phyloP scores from a whole-genome alignment of 2,888 invertebrate genomes.

The Eupithecia insigniata region DNA sequence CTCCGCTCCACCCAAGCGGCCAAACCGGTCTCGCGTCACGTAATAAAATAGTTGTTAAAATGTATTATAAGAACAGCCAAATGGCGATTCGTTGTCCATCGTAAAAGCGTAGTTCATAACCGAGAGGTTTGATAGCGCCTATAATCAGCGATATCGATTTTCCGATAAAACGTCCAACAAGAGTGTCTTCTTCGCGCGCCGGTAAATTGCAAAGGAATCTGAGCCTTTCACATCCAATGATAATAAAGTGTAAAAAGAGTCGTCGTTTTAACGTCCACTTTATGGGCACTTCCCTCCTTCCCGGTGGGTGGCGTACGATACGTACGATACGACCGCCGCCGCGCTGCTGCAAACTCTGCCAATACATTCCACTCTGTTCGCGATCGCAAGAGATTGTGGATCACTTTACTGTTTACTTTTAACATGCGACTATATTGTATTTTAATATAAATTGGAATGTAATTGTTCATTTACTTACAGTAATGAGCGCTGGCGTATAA shows the following conservation, averaged over 20 bases:
- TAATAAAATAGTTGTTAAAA: conserved; percentile 45
- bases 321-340: conserved; percentile 70
- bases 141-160: conserved; percentile 80
- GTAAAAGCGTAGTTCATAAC: conserved; percentile 75
- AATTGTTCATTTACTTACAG: not conserved
- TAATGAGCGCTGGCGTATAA: not conserved
- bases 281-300: conserved; percentile 76
- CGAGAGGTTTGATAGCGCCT: conserved; percentile 68
- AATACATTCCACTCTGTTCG: conserved; percentile 56
- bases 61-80: conserved; percentile 51
- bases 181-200: conserved; percentile 67
- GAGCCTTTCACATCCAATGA: conserved; percentile 83
- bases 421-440: not conserved
- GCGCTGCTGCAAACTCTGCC: conserved; percentile 67
- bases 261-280: conserved; percentile 82
- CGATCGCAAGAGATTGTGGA: conserved; percentile 22
- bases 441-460: not conserved
- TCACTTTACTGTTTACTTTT: not conserved
- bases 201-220: conserved; percentile 80
- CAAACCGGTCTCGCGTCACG: conserved; percentile 31
- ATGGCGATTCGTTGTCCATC: conserved; percentile 65
- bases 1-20: not conserved
- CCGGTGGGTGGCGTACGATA: no score
- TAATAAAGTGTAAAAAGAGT: conserved; percentile 84
- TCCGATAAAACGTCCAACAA: conserved; percentile 75